Evolutionary conservation across 2,888 invertebrate species (phyloP), one percentile per base, ranked within the genome.

Genomic region (Endotricha flammealis): DNA sequence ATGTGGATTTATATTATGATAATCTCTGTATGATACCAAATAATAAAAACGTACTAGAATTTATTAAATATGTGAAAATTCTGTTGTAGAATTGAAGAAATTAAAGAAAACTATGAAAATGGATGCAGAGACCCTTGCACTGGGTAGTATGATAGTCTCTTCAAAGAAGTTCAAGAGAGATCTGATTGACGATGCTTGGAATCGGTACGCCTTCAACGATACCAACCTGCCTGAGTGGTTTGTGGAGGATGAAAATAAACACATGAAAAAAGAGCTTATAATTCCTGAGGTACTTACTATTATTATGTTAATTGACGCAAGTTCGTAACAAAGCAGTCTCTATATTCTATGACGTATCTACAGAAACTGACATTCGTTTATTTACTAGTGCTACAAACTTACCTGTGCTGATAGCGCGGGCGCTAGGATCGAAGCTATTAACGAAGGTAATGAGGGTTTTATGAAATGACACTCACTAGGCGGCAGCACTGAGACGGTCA

Each of bases 221-320:
- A 92, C 91, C 1, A 90, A 94, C 66, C 86, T 99, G 30, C 99
- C 99, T 0, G 94, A 94, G 53, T 99, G 99, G 99, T 99, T 99
- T 80, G 89, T 91, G 0, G 91, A 95, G 40, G 99, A 99, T 57
- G 99, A 99, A 74, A 90, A 92, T 44, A 93, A 93, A 66, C 97
- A 98, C 62, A 95, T 95, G 92, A 90, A 88, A 49, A 93, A 93
- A 65, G 92, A 92, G 39, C 81, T 93, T 6, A 95, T 95, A 2
- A 95, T 99, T 17, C 95, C 97, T 3, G 93, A 94, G 79, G 93
- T 92, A 63, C 42, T 14, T 30, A n/a, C 4, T 28, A 9, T 39
- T 11, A 11, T 13, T 12, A 32, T 11, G 11, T 27, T 27, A 23
- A 9, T 8, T 23, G 3, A 23, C 23, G 4, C 20, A 22, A 3